These are phyloP conservation scores for Choloepus hoffmanni DNA, from an alignment of 2,113 vertebrate genomes.

Conservation along the genomic window DNA sequence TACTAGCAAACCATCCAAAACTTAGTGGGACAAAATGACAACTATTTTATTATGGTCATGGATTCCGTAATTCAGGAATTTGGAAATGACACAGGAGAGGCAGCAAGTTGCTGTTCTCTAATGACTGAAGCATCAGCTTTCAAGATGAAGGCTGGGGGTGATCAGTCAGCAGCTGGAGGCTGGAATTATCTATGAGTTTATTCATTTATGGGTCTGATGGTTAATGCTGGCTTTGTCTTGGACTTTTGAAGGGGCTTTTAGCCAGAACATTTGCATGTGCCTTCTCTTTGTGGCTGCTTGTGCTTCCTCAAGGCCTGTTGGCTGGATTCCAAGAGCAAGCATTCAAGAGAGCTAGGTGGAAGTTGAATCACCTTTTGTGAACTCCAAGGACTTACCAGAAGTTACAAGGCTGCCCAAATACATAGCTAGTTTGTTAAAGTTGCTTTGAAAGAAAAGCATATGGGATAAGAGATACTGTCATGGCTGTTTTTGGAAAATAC, in stretches of 20 bases:
- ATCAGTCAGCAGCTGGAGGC: background rate
- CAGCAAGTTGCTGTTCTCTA: background rate
- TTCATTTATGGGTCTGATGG: background rate
- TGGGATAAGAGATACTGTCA: background rate
- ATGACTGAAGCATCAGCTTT: background rate
- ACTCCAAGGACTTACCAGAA: slow-evolving; percentile 4
- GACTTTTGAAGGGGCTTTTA: background rate
- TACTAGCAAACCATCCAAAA: too few species aligned
- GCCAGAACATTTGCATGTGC: background rate
- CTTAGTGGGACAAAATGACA: background rate
- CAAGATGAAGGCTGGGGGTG: background rate
- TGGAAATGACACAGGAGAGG: background rate
- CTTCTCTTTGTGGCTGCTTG: background rate
- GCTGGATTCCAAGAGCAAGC: background rate
- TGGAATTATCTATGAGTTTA: slow-evolving; percentile 24
- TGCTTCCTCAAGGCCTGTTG: background rate
- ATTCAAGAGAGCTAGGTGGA: background rate
- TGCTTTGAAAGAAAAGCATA: slow-evolving; percentile 21
- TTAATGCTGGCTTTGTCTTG: background rate
- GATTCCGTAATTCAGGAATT: slow-evolving; percentile 47
- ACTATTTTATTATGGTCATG: background rate
- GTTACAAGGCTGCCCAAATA: background rate
- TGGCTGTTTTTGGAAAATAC: background rate
- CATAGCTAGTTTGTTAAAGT: background rate
- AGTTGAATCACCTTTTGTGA: background rate